A percentile compares a stretch with the other conserved stretches of the same genome.
These are phyloP conservation scores for Incurvaria masculella DNA, from an alignment of 2,888 invertebrate species.

Conservation along the genomic window DNA sequence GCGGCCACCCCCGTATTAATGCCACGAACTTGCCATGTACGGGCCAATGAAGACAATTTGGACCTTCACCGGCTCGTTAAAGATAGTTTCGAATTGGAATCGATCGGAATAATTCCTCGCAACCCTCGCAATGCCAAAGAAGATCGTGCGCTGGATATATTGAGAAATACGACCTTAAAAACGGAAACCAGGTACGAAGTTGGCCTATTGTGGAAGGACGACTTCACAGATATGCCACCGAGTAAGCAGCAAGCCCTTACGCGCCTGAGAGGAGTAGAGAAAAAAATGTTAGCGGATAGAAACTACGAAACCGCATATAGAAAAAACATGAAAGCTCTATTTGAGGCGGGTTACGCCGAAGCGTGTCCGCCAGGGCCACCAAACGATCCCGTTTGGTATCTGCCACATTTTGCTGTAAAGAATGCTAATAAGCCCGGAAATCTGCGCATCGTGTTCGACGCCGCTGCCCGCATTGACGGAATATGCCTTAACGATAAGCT, in stretches of 20 bases:
- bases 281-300: conserved; percentile 7
- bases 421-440: conserved; percentile 14
- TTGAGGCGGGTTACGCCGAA: conserved; percentile 13
- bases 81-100: no score
- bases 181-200: no score
- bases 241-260: conserved; percentile 5
- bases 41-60: no score
- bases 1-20: no score
- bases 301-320: conserved; percentile 3
- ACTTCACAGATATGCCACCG: conserved; percentile 7
- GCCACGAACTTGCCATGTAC: no score
- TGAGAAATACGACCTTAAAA: no score
- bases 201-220: conserved; percentile 11
- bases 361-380: not conserved
- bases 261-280: conserved; percentile 7
- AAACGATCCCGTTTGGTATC: conserved; percentile 7
- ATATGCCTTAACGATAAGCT: conserved; percentile 9
- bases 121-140: no score
- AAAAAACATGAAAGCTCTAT: conserved; percentile 8
- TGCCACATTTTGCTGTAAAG: conserved; percentile 14
- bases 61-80: no score
- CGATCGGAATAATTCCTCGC: no score
- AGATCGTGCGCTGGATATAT: no score
- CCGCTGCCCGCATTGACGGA: not conserved
- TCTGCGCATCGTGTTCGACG: conserved; percentile 13